These are phyloP conservation scores for Rallus crepitans DNA, from an alignment of 2,797 vertebrate genomes.

Conservation along the genomic window DNA sequence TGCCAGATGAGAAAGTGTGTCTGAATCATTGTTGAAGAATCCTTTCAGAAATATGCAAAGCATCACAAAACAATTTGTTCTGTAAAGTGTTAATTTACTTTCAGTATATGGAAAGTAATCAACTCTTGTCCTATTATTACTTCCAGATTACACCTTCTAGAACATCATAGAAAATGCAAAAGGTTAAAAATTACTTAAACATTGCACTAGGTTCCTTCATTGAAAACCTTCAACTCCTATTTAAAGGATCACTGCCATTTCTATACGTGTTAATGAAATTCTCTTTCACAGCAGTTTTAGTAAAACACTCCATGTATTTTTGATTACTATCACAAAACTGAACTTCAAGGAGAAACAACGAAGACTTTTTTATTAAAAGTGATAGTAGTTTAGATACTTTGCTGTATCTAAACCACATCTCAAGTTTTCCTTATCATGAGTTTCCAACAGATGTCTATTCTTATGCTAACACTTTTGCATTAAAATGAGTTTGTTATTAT, in stretches of 20 bases:
- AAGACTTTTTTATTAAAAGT: background rate
- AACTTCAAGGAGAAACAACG: background rate
- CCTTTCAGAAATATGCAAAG: background rate
- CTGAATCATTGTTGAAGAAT: background rate
- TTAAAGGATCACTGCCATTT: background rate
- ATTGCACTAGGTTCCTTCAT: background rate
- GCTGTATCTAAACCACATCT: conserved; percentile 1
- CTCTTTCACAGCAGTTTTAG: background rate
- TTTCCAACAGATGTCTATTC: conserved; percentile 15
- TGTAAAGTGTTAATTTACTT: accelerated
- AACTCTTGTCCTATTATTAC: background rate
- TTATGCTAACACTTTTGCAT: background rate
- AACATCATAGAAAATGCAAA: background rate
- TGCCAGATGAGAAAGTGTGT: accelerated
- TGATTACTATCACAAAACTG: background rate
- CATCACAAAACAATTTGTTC: background rate
- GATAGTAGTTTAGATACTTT: background rate
- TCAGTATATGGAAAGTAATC: background rate
- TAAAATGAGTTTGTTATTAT: background rate
- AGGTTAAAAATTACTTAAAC: background rate
- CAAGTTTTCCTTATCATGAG: conserved; percentile 32
- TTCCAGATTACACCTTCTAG: background rate
- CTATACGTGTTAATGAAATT: background rate
- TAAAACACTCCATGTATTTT: background rate
- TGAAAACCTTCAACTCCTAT: background rate